These are phyloP conservation scores for Circaetus cinerascens DNA, from an alignment of 2,113 vertebrate species.

Conservation along the genomic window DNA sequence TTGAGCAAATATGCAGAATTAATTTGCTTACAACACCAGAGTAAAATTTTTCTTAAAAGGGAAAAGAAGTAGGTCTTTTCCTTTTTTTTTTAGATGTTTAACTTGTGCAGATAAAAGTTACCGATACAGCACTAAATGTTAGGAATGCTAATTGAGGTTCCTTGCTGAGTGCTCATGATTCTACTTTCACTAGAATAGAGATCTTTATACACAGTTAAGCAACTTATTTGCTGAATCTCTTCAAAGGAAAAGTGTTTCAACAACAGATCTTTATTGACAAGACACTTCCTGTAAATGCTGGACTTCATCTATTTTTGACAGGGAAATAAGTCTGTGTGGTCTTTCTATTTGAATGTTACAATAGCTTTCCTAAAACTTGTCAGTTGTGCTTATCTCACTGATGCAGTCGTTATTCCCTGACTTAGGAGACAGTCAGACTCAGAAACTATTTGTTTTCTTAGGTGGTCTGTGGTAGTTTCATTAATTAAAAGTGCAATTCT, in stretches of 20 bases:
- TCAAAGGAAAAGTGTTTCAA: neutral
- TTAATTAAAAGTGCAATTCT: neutral
- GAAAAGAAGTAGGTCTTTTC: neutral
- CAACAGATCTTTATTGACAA: neutral
- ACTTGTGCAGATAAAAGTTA: neutral
- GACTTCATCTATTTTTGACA: neutral
- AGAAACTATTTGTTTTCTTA: neutral
- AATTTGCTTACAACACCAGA: accelerated
- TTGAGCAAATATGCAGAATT: neutral
- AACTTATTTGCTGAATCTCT: neutral
- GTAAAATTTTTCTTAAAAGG: neutral
- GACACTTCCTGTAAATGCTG: neutral
- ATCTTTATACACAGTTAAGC: neutral
- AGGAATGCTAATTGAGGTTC: neutral
- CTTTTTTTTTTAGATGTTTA: neutral
- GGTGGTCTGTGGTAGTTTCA: neutral
- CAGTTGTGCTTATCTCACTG: neutral
- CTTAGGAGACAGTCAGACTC: neutral
- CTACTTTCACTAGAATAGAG: neutral
- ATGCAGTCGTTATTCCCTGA: neutral
- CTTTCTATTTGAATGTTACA: neutral
- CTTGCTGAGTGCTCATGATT: neutral
- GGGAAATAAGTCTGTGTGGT: neutral
- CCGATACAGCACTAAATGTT: accelerated
- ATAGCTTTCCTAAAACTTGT: neutral